Conservation (phyloP, 2,797 vertebrate species). For the Darevskia mixta region DNA sequence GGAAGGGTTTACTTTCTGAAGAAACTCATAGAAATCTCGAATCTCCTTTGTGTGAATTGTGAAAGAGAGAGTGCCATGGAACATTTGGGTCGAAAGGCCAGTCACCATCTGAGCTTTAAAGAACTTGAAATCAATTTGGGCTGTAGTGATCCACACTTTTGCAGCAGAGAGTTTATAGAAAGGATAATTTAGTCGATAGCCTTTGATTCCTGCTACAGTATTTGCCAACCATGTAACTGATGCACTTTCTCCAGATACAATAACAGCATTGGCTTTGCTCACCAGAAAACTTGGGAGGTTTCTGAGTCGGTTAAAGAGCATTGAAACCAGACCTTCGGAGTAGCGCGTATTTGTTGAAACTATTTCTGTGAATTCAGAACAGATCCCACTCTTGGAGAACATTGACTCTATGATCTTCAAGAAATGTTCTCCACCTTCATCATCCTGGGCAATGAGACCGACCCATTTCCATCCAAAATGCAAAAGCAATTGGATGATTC, state of each 20-base stretch:
- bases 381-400: background rate
- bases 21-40: background rate
- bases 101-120: too few species aligned
- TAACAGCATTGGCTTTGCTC: background rate
- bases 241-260: background rate
- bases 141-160: background rate
- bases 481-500: background rate
- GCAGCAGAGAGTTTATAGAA: background rate
- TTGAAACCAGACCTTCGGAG: too few species aligned
- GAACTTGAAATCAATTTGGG: background rate
- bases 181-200: too few species aligned
- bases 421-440: background rate
- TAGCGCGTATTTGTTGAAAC: fast-evolving
- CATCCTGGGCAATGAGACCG: background rate
- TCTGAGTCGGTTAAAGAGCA: fast-evolving
- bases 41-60: background rate
- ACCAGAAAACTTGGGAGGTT: background rate
- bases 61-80: background rate
- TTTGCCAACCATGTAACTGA: background rate
- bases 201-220: background rate
- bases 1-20: background rate
- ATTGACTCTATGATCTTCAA: background rate
- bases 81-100: background rate
- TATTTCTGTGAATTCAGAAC: background rate
- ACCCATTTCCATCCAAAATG: conserved; percentile 4